Conservation (phyloP, 2,888 invertebrate genomes). For the Scrobipalpa costella region DNA sequence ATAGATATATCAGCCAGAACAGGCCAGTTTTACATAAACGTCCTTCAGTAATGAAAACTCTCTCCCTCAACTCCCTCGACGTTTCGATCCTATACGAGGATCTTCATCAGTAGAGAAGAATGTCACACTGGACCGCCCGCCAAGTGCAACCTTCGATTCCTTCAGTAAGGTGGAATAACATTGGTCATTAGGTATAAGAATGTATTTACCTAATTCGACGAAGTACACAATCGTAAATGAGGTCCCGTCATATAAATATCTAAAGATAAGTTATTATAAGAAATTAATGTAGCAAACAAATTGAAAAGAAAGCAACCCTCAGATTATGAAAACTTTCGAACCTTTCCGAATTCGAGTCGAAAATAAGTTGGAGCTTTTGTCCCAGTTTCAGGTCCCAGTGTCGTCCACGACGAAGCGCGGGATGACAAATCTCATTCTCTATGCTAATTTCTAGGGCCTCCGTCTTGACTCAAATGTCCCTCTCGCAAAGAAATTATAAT, state of each 20-base stretch:
- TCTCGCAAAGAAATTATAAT: constrained; percentile 23
- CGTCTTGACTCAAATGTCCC: constrained; percentile 37
- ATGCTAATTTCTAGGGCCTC: constrained; percentile 60
- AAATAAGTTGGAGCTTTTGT: background rate
- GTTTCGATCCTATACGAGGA: no score
- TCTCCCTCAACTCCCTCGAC: no score
- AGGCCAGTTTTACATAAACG: no score
- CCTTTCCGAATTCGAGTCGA: background rate
- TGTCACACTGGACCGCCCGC: no score
- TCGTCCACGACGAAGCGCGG: constrained; percentile 45
- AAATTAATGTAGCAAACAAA: background rate
- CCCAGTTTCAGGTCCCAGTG: constrained; percentile 33
- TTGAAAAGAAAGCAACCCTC: background rate
- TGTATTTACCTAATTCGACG: no score
- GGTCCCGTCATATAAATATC: background rate
- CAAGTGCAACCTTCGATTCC: no score
- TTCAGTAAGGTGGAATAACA: no score
- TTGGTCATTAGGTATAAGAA: no score
- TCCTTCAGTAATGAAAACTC: no score
- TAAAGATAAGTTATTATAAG: background rate
- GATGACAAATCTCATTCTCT: constrained; percentile 67
- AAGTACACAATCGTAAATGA: no score
- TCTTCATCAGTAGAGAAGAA: no score
- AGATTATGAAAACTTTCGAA: background rate
- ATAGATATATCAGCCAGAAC: no score